Percentiles rank a stretch among this genome's conserved stretches.
phyloP scores from a whole-genome alignment of 2,888 invertebrate genomes.

The Chaetogeoica ovagalla region DNA sequence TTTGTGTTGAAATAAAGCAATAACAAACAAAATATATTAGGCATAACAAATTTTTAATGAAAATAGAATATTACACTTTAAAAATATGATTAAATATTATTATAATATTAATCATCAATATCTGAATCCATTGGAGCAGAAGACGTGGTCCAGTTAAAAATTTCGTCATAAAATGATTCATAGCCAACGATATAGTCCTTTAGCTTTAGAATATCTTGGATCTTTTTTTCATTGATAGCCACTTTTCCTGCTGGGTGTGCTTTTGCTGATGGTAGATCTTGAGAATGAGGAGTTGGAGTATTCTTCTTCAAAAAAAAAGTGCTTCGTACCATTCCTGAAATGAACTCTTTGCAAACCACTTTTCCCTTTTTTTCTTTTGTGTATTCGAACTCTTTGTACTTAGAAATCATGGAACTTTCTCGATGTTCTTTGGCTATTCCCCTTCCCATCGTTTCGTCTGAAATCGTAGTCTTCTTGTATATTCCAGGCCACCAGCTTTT shows the following conservation, averaged over 20 bases:
- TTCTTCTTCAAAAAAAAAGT: constrained; percentile 1
- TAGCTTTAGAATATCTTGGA: not conserved
- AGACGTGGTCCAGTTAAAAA: constrained; percentile 1
- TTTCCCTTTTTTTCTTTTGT: constrained; percentile 3
- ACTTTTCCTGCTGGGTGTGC: constrained; percentile 5
- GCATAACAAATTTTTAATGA: no score
- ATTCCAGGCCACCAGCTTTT: not conserved
- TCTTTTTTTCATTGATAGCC: not conserved
- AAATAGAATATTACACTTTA: no score
- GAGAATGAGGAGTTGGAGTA: not conserved
- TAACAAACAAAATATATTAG: not conserved
- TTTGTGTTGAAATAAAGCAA: not conserved
- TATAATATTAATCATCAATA: not conserved
- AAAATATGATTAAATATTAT: not conserved
- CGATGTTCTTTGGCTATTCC: not conserved
- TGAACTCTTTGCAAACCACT: constrained; percentile 1
- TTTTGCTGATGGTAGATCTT: not conserved
- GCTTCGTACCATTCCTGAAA: no score
- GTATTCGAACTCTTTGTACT: not conserved
- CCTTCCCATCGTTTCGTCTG: not conserved
- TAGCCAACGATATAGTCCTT: constrained; percentile 5
- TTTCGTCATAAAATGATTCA: not conserved
- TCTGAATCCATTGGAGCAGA: not conserved
- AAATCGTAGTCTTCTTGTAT: not conserved
- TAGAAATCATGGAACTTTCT: constrained; percentile 4